phyloP scores from a whole-genome alignment of 1,140 invertebrate species.

The Pseudomyrmex cubaensis region DNA sequence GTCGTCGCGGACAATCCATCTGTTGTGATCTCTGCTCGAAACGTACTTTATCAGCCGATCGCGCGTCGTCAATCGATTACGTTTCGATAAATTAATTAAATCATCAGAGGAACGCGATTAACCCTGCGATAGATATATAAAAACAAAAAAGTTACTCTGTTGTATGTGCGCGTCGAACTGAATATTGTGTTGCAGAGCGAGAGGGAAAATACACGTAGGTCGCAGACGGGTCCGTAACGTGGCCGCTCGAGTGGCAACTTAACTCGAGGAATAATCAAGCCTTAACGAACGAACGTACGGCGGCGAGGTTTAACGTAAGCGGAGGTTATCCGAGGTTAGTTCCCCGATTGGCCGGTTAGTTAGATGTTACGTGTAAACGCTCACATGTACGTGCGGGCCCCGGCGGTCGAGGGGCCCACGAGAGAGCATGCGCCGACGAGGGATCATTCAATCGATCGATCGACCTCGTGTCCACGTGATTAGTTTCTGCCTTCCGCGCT shows the following conservation, averaged over 20 bases:
- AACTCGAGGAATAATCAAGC: slow-evolving; percentile 72
- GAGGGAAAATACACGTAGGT: neutral
- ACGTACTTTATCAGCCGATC: neutral
- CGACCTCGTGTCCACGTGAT: slow-evolving; percentile 9
- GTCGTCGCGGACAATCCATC: neutral
- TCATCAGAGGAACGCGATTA: too few relatives aligned
- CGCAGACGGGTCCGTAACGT: slow-evolving; percentile 30
- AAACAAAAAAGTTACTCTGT: neutral
- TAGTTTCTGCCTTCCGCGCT: slow-evolving; percentile 5
- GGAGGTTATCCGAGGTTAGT: slow-evolving; percentile 73
- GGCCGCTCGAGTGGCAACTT: slow-evolving; percentile 46
- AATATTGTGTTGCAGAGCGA: slow-evolving; percentile 36
- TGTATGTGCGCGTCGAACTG: neutral
- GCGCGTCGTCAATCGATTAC: neutral
- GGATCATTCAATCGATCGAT: slow-evolving; percentile 3
- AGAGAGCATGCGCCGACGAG: neutral
- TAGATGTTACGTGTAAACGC: slow-evolving; percentile 36
- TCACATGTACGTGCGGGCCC: neutral
- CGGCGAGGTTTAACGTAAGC: slow-evolving; percentile 43
- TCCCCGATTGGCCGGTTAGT: slow-evolving; percentile 53
- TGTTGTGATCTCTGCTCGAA: neutral
- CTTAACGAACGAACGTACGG: slow-evolving; percentile 64
- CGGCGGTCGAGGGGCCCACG: neutral
- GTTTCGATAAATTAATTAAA: neutral
- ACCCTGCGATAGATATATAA: neutral